These are phyloP conservation scores for Peromyscus eremicus DNA, from an alignment of 2,797 vertebrate species.

Conservation along the genomic window DNA sequence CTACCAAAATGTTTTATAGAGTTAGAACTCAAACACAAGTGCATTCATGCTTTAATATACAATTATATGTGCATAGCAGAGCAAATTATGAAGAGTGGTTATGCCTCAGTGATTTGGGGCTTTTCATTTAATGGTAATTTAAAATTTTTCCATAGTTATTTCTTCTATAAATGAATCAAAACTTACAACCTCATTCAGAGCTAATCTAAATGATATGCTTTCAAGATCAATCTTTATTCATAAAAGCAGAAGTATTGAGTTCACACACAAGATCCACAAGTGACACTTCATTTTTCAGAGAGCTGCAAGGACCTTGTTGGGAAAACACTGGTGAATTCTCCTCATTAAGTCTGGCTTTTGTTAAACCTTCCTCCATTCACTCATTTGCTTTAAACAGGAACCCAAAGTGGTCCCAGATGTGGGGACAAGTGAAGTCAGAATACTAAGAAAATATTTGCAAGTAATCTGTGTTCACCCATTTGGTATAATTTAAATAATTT, in stretches of 20 bases:
- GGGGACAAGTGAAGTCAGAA: background rate
- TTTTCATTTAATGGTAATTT: conserved; percentile 52
- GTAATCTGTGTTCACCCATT: background rate
- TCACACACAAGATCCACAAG: background rate
- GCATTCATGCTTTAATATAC: background rate
- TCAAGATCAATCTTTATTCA: background rate
- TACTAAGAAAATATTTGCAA: background rate
- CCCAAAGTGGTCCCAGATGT: background rate
- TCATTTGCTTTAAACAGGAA: conserved; percentile 18
- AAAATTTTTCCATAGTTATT: background rate
- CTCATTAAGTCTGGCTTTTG: background rate
- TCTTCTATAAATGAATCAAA: conserved; percentile 4
- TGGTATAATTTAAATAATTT: conserved; percentile 18
- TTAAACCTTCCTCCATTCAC: conserved; percentile 8
- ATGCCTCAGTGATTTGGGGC: background rate
- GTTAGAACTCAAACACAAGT: conserved; percentile 4
- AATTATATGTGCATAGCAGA: background rate
- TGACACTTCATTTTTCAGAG: conserved; percentile 22
- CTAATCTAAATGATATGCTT: conserved; percentile 17
- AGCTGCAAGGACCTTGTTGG: background rate
- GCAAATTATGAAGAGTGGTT: conserved; percentile 3
- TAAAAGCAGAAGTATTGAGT: background rate
- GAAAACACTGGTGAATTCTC: conserved; percentile 5
- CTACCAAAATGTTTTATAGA: conserved; percentile 35
- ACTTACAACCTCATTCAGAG: background rate